Evolutionary conservation across 2,888 invertebrate species (phyloP).

Genomic region (Diploptera punctata): DNA sequence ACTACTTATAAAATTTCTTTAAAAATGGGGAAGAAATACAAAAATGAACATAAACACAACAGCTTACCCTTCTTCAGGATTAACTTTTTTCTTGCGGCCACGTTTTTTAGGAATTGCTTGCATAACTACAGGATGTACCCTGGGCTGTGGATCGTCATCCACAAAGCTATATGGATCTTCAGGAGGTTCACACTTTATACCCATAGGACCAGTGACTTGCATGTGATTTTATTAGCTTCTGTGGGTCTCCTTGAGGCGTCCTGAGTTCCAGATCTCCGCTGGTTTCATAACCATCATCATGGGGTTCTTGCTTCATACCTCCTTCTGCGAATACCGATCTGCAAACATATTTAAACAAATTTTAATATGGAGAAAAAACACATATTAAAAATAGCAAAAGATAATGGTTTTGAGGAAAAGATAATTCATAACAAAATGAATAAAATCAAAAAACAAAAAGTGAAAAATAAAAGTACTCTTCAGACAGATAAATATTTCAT

Average conservation of each 20-base stretch:
- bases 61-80: conserved; percentile 56
- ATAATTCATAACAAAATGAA: no score
- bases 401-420: no score
- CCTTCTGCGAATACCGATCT: conserved; percentile 45
- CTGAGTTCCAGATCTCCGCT: conserved; percentile 58
- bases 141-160: conserved; percentile 68
- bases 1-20: no score
- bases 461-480: no score
- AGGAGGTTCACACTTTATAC: conserved; percentile 64
- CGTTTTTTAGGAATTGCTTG: conserved; percentile 74
- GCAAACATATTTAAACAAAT: no score
- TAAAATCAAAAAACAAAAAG: no score
- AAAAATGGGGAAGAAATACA: not conserved
- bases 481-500: no score
- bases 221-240: conserved; percentile 43
- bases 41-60: no score
- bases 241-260: conserved; percentile 44
- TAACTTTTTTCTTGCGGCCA: conserved; percentile 83
- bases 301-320: conserved; percentile 69
- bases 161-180: conserved; percentile 88
- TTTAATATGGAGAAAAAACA: no score
- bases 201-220: conserved; percentile 32
- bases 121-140: conserved; percentile 55
- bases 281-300: conserved; percentile 91
- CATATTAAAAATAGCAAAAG: no score